Evolutionary conservation across 1,140 invertebrate genomes (phyloP).

Genomic region (Globodera rostochiensis): DNA sequence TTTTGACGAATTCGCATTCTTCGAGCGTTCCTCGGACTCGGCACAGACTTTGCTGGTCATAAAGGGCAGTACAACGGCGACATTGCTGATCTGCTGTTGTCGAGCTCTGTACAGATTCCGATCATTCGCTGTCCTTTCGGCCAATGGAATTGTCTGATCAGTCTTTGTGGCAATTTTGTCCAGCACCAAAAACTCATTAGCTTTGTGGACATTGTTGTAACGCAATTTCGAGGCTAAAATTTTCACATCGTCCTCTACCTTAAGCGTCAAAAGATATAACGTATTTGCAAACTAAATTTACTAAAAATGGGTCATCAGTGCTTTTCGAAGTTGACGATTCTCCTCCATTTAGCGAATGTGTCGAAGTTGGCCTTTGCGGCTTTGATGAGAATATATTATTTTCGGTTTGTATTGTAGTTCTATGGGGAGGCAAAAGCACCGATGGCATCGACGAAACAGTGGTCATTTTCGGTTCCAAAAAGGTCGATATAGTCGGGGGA

Average conservation of each 20-base stretch:
- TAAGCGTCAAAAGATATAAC: not conserved
- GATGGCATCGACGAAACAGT: not conserved
- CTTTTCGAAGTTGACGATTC: not conserved
- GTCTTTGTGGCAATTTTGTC: not conserved
- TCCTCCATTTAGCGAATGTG: constrained; percentile 16
- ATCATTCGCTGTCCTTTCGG: not conserved
- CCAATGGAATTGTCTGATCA: not conserved
- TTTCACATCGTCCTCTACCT: constrained; percentile 36
- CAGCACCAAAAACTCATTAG: not conserved
- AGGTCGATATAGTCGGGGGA: not conserved
- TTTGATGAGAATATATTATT: not conserved
- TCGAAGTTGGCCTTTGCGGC: constrained; percentile 16
- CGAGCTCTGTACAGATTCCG: not conserved
- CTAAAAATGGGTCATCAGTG: constrained; percentile 25
- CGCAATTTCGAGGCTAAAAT: constrained; percentile 20
- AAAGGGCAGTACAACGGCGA: constrained; percentile 27
- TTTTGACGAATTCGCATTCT: not conserved
- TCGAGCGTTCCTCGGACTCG: not conserved
- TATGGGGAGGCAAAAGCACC: not conserved
- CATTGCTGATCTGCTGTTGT: constrained; percentile 17
- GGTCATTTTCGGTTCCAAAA: not conserved
- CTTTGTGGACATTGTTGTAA: constrained; percentile 24
- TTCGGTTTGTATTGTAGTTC: not conserved
- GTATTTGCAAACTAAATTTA: not conserved
- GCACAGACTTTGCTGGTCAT: not conserved